Evolutionary conservation across 1,140 invertebrate species (phyloP).

Genomic region (Zaprionus davidi): DNA sequence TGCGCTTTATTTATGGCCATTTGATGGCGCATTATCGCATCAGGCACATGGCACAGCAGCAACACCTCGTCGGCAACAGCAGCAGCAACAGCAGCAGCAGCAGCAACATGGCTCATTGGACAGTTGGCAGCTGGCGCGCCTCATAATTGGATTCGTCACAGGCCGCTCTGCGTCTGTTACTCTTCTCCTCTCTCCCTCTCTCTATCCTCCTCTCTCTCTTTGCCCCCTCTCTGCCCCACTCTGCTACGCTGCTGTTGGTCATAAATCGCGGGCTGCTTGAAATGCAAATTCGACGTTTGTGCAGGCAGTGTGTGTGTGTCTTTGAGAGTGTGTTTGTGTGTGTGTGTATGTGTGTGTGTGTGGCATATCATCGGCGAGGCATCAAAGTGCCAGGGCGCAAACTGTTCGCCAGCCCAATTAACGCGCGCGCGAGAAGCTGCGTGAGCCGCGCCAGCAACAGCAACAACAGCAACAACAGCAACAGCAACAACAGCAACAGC

Average conservation of each 20-base stretch:
- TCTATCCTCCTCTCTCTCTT: neutral
- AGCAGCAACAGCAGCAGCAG: neutral
- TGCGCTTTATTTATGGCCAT: slow-evolving; percentile 79
- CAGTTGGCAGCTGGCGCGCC: slow-evolving; percentile 75
- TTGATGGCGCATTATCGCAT: slow-evolving; percentile 80
- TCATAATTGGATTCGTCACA: slow-evolving; percentile 82
- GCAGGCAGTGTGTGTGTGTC: slow-evolving; percentile 23
- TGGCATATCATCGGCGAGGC: slow-evolving; percentile 76
- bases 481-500: neutral
- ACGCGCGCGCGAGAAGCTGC: slow-evolving; percentile 26
- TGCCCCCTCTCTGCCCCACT: neutral
- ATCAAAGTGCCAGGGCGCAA: slow-evolving; percentile 73
- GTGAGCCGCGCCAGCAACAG: neutral
- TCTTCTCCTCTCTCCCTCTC: neutral
- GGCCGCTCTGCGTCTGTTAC: neutral
- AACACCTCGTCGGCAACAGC: slow-evolving; percentile 12
- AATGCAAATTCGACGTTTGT: slow-evolving; percentile 68
- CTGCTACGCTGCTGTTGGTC: slow-evolving; percentile 30
- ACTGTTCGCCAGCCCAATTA: slow-evolving; percentile 65
- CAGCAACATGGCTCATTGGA: slow-evolving; percentile 55
- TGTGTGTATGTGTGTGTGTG: slow-evolving; percentile 7
- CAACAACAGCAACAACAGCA: slow-evolving; percentile 5
- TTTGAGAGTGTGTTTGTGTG: neutral
- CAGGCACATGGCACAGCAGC: slow-evolving; percentile 72
- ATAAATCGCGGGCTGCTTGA: slow-evolving; percentile 81